phyloP scores from a whole-genome alignment of 2,113 vertebrate species.

The Paedocypris sp. region DNA sequence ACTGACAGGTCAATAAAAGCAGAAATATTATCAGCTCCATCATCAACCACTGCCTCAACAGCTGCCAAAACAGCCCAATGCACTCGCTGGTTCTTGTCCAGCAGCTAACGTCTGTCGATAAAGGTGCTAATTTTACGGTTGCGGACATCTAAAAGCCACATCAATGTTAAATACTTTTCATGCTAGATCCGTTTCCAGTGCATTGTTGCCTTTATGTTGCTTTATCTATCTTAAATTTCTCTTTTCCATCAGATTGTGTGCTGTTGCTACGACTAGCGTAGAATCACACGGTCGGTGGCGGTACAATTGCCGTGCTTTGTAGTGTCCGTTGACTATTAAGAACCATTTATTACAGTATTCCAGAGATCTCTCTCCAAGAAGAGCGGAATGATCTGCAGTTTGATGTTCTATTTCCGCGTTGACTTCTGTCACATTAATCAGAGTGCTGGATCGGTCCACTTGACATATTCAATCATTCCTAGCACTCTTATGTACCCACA shows the following conservation, averaged over 20 bases:
- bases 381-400: conserved; percentile 42
- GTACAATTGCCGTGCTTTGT: neutral
- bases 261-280: too few relatives aligned
- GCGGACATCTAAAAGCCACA: conserved; percentile 48
- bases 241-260: too few relatives aligned
- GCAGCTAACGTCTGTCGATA: conserved; percentile 46
- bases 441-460: conserved; percentile 38
- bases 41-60: conserved; percentile 44
- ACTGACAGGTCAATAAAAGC: conserved; percentile 66
- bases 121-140: conserved; percentile 64
- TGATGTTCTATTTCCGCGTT: conserved; percentile 58
- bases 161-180: conserved; percentile 44
- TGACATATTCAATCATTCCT: conserved; percentile 54
- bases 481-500: conserved; percentile 35
- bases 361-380: neutral
- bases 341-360: conserved; percentile 8
- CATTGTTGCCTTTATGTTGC: neutral
- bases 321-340: conserved; percentile 12
- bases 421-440: conserved; percentile 66
- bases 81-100: conserved; percentile 44
- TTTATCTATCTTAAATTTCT: neutral
- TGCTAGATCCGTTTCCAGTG: conserved; percentile 30
- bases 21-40: conserved; percentile 55
- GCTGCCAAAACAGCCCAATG: conserved; percentile 56
- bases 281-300: too few relatives aligned